phyloP scores from a whole-genome alignment of 2,113 vertebrate genomes.

The Oncorhynchus keta region DNA sequence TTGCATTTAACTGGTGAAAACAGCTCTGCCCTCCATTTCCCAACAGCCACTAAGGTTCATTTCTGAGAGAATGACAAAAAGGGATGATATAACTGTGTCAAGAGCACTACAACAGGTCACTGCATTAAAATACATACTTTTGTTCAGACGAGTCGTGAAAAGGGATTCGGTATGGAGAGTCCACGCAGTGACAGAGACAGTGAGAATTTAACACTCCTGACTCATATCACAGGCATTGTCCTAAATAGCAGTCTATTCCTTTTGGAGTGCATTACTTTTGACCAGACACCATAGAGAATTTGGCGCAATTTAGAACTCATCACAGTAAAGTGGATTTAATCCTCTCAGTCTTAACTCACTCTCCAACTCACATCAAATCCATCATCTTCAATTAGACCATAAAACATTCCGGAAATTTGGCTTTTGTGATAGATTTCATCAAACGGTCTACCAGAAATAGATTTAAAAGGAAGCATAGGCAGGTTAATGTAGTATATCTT shows the following conservation, averaged over 20 bases:
- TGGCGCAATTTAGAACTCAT: too few species aligned
- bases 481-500: background rate
- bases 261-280: background rate
- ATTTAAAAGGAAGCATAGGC: too few species aligned
- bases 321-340: too few species aligned
- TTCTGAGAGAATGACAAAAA: conserved; percentile 27
- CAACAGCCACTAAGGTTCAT: conserved; percentile 43
- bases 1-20: conserved; percentile 18
- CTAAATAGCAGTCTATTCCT: background rate
- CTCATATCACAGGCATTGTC: background rate
- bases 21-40: conserved; percentile 31
- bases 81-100: background rate
- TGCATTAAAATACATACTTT: background rate
- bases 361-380: background rate
- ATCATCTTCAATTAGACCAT: background rate
- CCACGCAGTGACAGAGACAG: conserved; percentile 5
- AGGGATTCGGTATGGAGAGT: background rate
- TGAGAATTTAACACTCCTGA: background rate
- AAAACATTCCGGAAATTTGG: conserved; percentile 20
- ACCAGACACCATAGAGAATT: too few species aligned
- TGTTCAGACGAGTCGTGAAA: background rate
- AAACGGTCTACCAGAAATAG: too few species aligned
- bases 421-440: conserved; percentile 5
- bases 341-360: background rate
- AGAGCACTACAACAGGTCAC: background rate